phyloP scores from a whole-genome alignment of 2,888 invertebrate species.

The Hololepta plana region DNA sequence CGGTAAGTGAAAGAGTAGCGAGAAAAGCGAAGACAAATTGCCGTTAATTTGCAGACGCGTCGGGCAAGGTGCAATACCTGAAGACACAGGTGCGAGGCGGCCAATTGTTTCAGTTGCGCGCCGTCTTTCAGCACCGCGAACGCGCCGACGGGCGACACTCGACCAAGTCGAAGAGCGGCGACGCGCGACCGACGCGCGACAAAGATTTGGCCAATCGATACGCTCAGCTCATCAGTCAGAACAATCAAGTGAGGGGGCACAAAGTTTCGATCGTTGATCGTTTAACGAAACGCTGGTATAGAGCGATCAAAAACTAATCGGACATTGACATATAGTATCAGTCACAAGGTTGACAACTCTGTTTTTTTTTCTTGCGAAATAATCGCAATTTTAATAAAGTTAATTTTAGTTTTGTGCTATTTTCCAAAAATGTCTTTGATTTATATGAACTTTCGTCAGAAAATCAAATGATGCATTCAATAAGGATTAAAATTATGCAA shows the following conservation, averaged over 20 bases:
- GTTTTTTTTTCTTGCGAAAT: no score
- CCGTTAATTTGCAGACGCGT: constrained; percentile 13
- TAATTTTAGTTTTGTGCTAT: no score
- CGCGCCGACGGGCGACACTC: constrained; percentile 17
- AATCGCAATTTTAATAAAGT: no score
- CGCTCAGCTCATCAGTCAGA: constrained; percentile 55
- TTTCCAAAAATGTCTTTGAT: no score
- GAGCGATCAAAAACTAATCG: background rate
- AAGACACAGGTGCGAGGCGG: constrained; percentile 54
- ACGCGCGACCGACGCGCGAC: constrained; percentile 26
- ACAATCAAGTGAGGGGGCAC: constrained; percentile 40
- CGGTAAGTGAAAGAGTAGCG: constrained; percentile 13
- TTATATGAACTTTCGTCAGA: no score
- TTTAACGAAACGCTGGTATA: background rate
- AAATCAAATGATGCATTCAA: no score
- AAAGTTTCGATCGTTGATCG: background rate
- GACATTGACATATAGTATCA: no score
- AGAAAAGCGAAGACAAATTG: background rate
- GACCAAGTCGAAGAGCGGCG: no score
- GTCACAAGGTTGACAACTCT: no score
- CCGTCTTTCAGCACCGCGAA: constrained; percentile 57
- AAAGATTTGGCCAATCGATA: constrained; percentile 35
- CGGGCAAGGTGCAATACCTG: constrained; percentile 34
- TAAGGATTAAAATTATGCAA: no score
- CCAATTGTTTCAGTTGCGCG: constrained; percentile 51